phyloP scores from a whole-genome alignment of 2,888 invertebrate species.

The Plagiodera versicolora region DNA sequence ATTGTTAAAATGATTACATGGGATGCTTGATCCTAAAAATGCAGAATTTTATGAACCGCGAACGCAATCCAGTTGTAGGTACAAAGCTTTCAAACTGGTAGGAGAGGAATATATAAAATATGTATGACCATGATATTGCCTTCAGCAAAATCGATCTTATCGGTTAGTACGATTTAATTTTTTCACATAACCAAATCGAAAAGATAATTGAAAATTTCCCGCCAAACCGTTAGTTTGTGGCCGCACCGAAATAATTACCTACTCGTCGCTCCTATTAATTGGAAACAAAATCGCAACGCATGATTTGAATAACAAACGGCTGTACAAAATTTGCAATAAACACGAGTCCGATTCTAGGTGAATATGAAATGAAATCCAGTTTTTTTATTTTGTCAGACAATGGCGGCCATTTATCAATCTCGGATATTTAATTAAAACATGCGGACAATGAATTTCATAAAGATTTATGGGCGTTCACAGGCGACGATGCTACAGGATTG shows the following conservation, averaged over 20 bases:
- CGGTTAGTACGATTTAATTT: neutral
- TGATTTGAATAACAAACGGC: slow-evolving; percentile 37
- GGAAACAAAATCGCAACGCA: slow-evolving; percentile 37
- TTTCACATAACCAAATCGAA: slow-evolving; percentile 17
- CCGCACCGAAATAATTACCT: slow-evolving; percentile 35
- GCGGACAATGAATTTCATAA: slow-evolving; percentile 57
- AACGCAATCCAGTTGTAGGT: too few relatives aligned
- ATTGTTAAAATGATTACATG: too few relatives aligned
- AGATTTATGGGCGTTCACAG: slow-evolving; percentile 54
- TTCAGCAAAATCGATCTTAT: neutral
- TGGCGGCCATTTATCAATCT: slow-evolving; percentile 55
- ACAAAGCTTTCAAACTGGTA: too few relatives aligned
- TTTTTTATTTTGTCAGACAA: slow-evolving; percentile 56
- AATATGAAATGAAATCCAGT: slow-evolving; percentile 51
- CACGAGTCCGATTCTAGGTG: slow-evolving; percentile 43
- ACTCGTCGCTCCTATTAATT: slow-evolving; percentile 36
- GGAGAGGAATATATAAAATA: too few relatives aligned
- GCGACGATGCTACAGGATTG: slow-evolving; percentile 51
- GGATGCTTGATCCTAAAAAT: too few relatives aligned
- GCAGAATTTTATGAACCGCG: too few relatives aligned
- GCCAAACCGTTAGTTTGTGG: slow-evolving; percentile 28
- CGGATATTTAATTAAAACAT: slow-evolving; percentile 58
- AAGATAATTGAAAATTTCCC: slow-evolving; percentile 26
- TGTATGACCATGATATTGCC: too few relatives aligned
- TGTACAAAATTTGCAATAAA: slow-evolving; percentile 43